Evolutionary conservation across 2,797 vertebrate genomes (phyloP), one percentile per base, ranked within the genome.

Genomic region (Cetoscarus ocellatus): DNA sequence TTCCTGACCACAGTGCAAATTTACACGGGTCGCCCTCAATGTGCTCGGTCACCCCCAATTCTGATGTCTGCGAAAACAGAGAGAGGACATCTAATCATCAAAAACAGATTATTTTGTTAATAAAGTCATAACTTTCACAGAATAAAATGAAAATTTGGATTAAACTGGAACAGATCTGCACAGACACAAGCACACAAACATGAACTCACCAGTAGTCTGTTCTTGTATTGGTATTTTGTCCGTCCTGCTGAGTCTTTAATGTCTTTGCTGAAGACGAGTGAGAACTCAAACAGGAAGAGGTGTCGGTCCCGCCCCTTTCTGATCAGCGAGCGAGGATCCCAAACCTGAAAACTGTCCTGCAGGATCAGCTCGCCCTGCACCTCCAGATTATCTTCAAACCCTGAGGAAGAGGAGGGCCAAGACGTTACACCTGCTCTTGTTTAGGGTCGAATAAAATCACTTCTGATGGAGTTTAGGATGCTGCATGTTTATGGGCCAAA

Each of bases 181-280:
- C 7, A n/a, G n/a, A n/a, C n/a, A n/a, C n/a, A n/a, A n/a, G n/a
- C n/a, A n/a, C n/a, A n/a, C n/a, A n/a, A n/a, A n/a, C n/a, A n/a
- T n/a, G n/a, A n/a, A 14, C 86, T 71, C 66, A 90, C 98, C 96
- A 96, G 96, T 90, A 99, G 95, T 92, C 94, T 98, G 95, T 96
- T 97, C 94, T 99, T 99, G 96, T 96, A 99, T 92, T 98, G 96
- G 85, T 99, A 99, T 95, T 99, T 99, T 35, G 96, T 98, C 85
- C 97, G 95, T 85, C 98, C 97, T 7, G 97, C 96, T 15, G 98
- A 98, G 90, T 99, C 98, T 91, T 99, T 99, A 85, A 99, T 97
- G 88, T 99, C 98, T 83, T 99, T 99, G 91, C 97, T 98, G 89
- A 99, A 99, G 76, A 99, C 95, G 77, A 99, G 94, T 1, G 97